These are phyloP conservation scores for Drusus annulatus DNA, from an alignment of 1,140 invertebrate species.

Conservation along the genomic window DNA sequence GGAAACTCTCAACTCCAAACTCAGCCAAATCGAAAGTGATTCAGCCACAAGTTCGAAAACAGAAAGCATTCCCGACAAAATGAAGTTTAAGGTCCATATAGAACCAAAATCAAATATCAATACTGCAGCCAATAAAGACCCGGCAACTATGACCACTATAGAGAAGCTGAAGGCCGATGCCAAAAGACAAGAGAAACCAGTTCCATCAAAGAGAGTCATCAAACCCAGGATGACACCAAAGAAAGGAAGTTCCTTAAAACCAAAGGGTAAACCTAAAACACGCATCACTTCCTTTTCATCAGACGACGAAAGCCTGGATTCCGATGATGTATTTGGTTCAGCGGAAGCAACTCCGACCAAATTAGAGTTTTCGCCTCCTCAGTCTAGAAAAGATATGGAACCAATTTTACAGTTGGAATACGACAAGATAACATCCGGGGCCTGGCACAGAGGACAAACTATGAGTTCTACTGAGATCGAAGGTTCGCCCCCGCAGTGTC, in stretches of 20 bases:
- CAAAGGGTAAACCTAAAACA: constrained; percentile 75
- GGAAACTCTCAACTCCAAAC: constrained; percentile 79
- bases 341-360: constrained; percentile 78
- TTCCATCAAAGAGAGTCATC: constrained; percentile 71
- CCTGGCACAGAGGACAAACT: constrained; percentile 78
- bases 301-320: constrained; percentile 80
- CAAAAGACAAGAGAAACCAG: constrained; percentile 69
- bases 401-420: constrained; percentile 79
- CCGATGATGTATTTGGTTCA: constrained; percentile 80
- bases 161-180: constrained; percentile 72
- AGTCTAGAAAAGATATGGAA: constrained; percentile 80
- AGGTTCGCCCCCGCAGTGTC: constrained; percentile 78
- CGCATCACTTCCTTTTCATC: constrained; percentile 81
- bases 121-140: constrained; percentile 62
- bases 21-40: constrained; percentile 81
- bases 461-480: constrained; percentile 83
- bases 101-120: constrained; percentile 69
- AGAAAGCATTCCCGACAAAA: constrained; percentile 75
- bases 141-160: constrained; percentile 65
- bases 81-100: constrained; percentile 70
- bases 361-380: constrained; percentile 79
- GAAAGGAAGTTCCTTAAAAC: constrained; percentile 69
- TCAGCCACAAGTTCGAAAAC: constrained; percentile 79
- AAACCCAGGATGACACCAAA: constrained; percentile 73
- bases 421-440: constrained; percentile 76